Conservation (phyloP, 2,113 vertebrate genomes). For the Saccopteryx bilineata region DNA sequence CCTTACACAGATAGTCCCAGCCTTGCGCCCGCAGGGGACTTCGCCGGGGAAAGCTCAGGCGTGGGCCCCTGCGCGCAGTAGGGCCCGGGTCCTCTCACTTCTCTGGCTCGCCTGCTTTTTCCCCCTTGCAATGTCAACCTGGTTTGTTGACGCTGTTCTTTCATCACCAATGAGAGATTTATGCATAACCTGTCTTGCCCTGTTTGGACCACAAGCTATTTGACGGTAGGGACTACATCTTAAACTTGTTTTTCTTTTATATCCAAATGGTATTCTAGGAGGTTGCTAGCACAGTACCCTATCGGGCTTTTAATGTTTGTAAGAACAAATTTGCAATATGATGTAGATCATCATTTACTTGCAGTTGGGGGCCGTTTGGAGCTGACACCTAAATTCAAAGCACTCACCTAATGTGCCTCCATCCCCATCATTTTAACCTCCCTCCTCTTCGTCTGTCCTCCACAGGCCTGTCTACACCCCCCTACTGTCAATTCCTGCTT, state of each 20-base stretch:
- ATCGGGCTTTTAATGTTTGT: slow-evolving; percentile 46
- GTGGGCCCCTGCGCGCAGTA: accelerated
- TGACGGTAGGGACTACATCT: background rate
- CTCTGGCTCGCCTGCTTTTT: background rate
- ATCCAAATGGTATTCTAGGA: background rate
- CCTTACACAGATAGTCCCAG: background rate
- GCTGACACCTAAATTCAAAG: background rate
- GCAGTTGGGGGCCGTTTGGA: background rate
- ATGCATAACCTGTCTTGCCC: background rate
- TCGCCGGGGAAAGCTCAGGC: background rate
- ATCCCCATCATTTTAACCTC: background rate
- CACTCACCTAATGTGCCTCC: background rate
- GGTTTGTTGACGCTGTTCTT: background rate
- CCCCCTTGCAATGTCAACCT: accelerated
- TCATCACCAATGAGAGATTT: background rate
- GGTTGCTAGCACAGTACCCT: background rate
- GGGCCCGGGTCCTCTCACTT: background rate
- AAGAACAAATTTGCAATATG: background rate
- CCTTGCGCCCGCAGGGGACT: background rate
- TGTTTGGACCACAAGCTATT: background rate
- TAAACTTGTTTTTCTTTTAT: background rate
- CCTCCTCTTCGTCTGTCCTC: background rate
- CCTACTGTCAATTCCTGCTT: background rate
- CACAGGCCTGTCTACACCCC: background rate
- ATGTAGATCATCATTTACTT: background rate